Percentiles rank a stretch among this genome's conserved stretches.
phyloP scores from a whole-genome alignment of 23 tunicate genomes.

The Clavelina lepadiformis region DNA sequence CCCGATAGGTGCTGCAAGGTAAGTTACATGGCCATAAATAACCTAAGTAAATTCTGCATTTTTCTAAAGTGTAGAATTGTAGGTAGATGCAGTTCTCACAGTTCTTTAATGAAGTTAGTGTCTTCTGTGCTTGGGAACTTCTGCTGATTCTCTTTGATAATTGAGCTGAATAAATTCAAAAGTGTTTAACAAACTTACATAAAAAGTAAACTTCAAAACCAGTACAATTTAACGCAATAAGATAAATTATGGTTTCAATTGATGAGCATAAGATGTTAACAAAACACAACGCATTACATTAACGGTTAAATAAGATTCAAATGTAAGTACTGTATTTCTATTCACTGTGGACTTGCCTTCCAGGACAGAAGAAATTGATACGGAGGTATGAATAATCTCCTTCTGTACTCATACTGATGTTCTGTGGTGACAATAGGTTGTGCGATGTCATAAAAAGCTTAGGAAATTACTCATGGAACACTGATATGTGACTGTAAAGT shows the following conservation, averaged over 20 bases:
- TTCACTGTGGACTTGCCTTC: constrained; percentile 44
- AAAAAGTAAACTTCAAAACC: too few species aligned
- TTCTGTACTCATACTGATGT: constrained; percentile 91
- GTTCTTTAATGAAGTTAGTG: constrained; percentile 73
- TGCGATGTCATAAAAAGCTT: too few species aligned
- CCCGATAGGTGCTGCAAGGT: constrained; percentile 78
- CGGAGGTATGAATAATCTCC: constrained; percentile 96
- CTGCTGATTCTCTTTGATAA: constrained; percentile 59
- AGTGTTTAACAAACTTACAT: too few species aligned
- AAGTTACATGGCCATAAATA: too few species aligned
- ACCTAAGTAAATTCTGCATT: too few species aligned
- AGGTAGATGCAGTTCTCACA: constrained; percentile 68
- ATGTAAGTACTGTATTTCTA: neutral
- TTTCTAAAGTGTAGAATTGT: neutral
- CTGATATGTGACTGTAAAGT: too few species aligned
- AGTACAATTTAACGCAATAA: neutral
- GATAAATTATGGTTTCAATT: neutral
- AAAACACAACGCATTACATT: neutral
- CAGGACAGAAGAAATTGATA: constrained; percentile 97
- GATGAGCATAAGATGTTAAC: neutral
- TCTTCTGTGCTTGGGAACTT: constrained; percentile 44
- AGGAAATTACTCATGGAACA: too few species aligned
- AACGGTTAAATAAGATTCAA: neutral
- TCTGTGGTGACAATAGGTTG: constrained; percentile 27
- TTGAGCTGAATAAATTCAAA: constrained; percentile 41